phyloP scores from a whole-genome alignment of 2,797 vertebrate genomes.

The Takifugu ocellatus region DNA sequence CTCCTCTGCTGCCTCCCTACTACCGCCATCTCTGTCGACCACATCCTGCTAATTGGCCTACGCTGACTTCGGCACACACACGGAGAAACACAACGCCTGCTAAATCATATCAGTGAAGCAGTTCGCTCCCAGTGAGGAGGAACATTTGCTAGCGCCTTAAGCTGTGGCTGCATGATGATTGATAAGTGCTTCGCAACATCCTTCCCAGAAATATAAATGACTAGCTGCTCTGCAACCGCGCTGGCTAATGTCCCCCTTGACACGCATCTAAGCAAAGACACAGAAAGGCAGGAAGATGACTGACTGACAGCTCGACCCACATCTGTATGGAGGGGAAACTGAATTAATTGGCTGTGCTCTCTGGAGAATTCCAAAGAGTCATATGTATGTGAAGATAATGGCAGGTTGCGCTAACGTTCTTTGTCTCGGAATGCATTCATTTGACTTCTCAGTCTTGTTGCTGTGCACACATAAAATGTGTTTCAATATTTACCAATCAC shows the following conservation, averaged over 20 bases:
- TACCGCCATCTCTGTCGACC: constrained; percentile 61
- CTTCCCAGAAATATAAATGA: constrained; percentile 55
- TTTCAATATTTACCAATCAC: no score
- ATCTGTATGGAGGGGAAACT: constrained; percentile 55
- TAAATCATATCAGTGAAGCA: constrained; percentile 46
- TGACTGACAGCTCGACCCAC: constrained; percentile 53
- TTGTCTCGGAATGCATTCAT: no score
- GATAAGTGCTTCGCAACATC: constrained; percentile 56
- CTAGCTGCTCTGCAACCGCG: constrained; percentile 35
- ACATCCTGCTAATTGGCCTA: constrained; percentile 79
- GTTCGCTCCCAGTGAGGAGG: constrained; percentile 42
- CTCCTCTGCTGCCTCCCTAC: constrained; percentile 59
- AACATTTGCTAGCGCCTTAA: constrained; percentile 47
- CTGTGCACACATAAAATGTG: constrained; percentile 25
- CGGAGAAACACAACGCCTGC: constrained; percentile 12
- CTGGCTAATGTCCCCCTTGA: constrained; percentile 50
- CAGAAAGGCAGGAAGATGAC: constrained; percentile 38
- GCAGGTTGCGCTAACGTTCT: constrained; percentile 58
- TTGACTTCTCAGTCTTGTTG: no score
- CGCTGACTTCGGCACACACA: constrained; percentile 19
- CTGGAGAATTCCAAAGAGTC: constrained; percentile 54
- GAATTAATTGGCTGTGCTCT: constrained; percentile 69
- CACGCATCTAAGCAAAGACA: constrained; percentile 36
- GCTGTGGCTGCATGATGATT: constrained; percentile 50
- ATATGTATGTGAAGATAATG: constrained; percentile 60